Percentiles rank a stretch among this genome's conserved stretches.
phyloP scores from a whole-genome alignment of 1,140 invertebrate species.

The Tetramorium parvispinum region DNA sequence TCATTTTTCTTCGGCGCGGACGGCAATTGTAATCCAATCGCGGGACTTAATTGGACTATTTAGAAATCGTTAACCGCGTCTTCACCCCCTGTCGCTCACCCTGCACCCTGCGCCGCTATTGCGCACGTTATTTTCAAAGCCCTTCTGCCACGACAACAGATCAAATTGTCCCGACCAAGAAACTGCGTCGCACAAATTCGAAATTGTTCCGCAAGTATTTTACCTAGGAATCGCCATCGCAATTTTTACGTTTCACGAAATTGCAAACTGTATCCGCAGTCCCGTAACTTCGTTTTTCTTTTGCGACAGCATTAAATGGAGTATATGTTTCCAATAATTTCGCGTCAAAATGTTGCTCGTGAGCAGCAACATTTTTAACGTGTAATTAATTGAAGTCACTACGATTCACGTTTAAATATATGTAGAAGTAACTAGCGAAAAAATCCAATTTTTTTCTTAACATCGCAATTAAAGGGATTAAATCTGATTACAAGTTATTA shows the following conservation, averaged over 20 bases:
- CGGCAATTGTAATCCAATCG: slow-evolving; percentile 34
- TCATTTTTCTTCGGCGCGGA: slow-evolving; percentile 52
- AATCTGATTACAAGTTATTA: background rate
- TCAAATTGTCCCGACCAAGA: slow-evolving; percentile 29
- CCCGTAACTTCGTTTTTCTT: background rate
- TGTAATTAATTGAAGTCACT: background rate
- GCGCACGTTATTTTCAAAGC: slow-evolving; percentile 18
- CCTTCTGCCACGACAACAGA: background rate
- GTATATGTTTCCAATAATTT: background rate
- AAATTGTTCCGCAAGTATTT: background rate
- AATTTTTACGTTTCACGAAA: slow-evolving; percentile 20
- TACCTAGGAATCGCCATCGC: background rate
- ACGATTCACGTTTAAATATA: background rate
- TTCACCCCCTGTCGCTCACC: background rate
- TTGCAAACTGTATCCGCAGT: background rate
- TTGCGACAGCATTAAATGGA: background rate
- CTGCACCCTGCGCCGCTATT: background rate
- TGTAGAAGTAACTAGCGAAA: background rate
- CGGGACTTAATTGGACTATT: slow-evolving; percentile 57
- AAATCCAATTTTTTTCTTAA: background rate
- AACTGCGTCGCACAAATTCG: background rate
- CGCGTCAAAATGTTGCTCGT: background rate
- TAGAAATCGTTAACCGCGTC: slow-evolving; percentile 55
- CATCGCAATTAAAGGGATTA: background rate
- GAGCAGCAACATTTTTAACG: background rate